Conservation (phyloP, 2,797 vertebrate genomes). For the Tauraco hartlaubi region DNA sequence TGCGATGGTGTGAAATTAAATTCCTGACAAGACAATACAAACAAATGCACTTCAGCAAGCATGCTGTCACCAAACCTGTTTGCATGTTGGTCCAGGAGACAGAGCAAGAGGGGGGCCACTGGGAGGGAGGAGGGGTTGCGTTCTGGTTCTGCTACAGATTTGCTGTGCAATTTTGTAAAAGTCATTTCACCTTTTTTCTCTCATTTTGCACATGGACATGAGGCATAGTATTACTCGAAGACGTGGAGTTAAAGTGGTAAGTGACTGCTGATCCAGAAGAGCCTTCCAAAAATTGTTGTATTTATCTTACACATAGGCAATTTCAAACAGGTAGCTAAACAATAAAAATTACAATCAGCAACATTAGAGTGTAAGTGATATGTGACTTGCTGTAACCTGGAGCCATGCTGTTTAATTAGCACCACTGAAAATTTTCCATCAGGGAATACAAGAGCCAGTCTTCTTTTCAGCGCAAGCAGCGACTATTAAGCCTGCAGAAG, state of each 20-base stretch:
- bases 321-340: slow-evolving; percentile 24
- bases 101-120: not conserved
- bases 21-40: slow-evolving; percentile 51
- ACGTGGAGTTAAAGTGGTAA: not conserved
- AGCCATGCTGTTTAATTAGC: slow-evolving; percentile 30
- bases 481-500: not conserved
- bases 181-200: not conserved
- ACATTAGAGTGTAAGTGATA: slow-evolving; percentile 6
- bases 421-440: not conserved
- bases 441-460: not conserved
- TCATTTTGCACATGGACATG: not conserved
- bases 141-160: not conserved
- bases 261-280: not conserved
- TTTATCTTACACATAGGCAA: not conserved
- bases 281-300: not conserved
- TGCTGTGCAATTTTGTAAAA: not conserved
- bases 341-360: not conserved
- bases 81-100: not conserved
- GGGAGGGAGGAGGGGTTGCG: not conserved
- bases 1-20: slow-evolving; percentile 52
- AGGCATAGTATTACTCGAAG: not conserved
- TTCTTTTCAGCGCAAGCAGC: not conserved
- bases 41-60: not conserved
- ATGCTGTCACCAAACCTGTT: not conserved
- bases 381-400: not conserved